phyloP scores from a whole-genome alignment of 2,113 vertebrate genomes.

The Danionella cerebrum region DNA sequence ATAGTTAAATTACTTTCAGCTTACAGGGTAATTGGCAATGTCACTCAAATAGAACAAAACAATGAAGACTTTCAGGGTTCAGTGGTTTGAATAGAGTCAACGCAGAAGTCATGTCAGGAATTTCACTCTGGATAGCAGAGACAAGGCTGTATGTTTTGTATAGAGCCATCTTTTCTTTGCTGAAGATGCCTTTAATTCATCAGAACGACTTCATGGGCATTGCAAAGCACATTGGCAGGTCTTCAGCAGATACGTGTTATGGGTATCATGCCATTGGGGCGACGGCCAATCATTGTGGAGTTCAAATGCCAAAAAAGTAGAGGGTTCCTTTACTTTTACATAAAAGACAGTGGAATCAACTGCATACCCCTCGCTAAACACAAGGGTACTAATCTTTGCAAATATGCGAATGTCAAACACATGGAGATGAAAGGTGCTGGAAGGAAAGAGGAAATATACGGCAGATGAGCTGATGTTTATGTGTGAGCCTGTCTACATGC shows the following conservation, averaged over 20 bases:
- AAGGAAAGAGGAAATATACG: background rate
- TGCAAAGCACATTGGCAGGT: constrained; percentile 4
- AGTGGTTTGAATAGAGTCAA: background rate
- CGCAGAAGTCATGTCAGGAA: background rate
- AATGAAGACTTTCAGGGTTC: background rate
- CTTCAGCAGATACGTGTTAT: background rate
- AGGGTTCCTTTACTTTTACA: background rate
- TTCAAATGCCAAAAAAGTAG: background rate
- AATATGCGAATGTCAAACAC: constrained; percentile 14
- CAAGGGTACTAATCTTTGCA: background rate
- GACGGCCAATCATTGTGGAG: background rate
- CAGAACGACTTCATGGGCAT: constrained; percentile 7
- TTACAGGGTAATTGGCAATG: background rate
- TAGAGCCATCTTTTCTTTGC: background rate
- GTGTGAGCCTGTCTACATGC: constrained; percentile 9
- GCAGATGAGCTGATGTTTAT: background rate
- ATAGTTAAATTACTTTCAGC: background rate
- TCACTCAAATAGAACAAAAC: background rate
- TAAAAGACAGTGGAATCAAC: background rate
- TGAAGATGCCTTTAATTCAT: constrained; percentile 3
- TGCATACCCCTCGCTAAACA: background rate
- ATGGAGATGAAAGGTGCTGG: constrained; percentile 3
- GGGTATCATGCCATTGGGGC: background rate
- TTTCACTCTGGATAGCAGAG: background rate
- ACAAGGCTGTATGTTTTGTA: background rate